These are phyloP conservation scores for Dunckerocampus dactyliophorus DNA, from an alignment of 2,113 vertebrate genomes.

Conservation along the genomic window DNA sequence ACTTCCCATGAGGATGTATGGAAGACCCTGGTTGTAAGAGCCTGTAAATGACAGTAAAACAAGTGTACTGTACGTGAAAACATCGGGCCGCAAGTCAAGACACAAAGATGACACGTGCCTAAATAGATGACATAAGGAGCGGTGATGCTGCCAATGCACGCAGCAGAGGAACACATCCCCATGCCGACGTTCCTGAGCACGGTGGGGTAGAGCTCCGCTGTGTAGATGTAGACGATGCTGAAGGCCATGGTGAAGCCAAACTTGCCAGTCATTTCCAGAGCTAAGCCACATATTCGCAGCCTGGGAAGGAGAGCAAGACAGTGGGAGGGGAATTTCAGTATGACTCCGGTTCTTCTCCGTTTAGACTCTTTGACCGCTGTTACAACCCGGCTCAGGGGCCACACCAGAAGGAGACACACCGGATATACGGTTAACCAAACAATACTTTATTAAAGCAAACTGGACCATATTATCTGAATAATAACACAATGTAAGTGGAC, in stretches of 20 bases:
- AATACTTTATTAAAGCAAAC: too few species aligned
- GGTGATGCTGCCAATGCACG: constrained; percentile 87
- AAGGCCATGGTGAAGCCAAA: constrained; percentile 90
- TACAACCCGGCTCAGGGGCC: too few species aligned
- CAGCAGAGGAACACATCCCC: constrained; percentile 89
- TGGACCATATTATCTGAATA: too few species aligned
- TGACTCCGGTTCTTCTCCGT: too few species aligned
- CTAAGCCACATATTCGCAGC: constrained; percentile 68
- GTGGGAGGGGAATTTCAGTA: not conserved
- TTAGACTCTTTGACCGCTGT: too few species aligned
- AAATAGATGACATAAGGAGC: constrained; percentile 90
- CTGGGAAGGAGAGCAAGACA: constrained; percentile 68
- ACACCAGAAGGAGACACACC: too few species aligned
- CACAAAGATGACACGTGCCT: constrained; percentile 52
- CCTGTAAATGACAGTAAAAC: constrained; percentile 61
- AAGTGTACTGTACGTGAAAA: not conserved
- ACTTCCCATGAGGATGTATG: constrained; percentile 90
- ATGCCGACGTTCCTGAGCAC: constrained; percentile 92
- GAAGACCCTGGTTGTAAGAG: constrained; percentile 80
- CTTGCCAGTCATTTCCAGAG: constrained; percentile 87
- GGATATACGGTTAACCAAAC: too few species aligned
- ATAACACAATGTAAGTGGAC: too few species aligned
- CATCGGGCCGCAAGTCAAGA: not conserved
- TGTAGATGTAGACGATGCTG: constrained; percentile 90
- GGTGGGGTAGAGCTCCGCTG: constrained; percentile 89